Evolutionary conservation across 2,888 invertebrate genomes (phyloP).

Genomic region (Mesoligia furuncula): DNA sequence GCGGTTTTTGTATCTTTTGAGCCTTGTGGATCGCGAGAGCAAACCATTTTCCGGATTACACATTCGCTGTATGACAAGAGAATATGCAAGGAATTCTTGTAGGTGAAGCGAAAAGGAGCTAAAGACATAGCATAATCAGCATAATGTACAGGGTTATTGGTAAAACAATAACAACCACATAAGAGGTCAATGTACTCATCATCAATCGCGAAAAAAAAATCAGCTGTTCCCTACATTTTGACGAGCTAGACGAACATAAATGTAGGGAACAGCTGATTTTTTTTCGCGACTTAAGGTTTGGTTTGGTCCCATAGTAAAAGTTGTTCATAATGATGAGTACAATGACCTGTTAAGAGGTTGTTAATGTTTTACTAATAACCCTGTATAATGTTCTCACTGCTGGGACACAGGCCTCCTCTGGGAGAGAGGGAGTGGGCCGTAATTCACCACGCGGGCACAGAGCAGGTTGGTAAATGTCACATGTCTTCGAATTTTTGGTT

Average conservation of each 20-base stretch:
- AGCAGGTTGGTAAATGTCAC: not conserved
- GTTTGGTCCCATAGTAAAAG: too few relatives aligned
- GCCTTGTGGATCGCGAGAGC: slow-evolving; percentile 8
- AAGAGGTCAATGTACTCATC: too few relatives aligned
- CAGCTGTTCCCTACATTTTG: too few relatives aligned
- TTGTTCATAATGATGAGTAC: too few relatives aligned
- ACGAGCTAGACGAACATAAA: too few relatives aligned
- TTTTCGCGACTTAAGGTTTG: too few relatives aligned
- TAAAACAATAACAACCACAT: too few relatives aligned
- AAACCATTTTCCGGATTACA: slow-evolving; percentile 34
- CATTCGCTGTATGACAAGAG: not conserved
- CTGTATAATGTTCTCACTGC: not conserved
- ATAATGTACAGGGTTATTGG: too few relatives aligned
- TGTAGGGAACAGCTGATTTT: too few relatives aligned
- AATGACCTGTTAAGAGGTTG: too few relatives aligned
- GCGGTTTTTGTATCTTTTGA: slow-evolving; percentile 35
- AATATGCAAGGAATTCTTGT: slow-evolving; percentile 12
- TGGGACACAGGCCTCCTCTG: not conserved
- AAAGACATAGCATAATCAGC: not conserved
- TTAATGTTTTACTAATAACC: too few relatives aligned
- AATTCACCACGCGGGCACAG: not conserved
- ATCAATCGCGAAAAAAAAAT: too few relatives aligned
- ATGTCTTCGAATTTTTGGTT: not conserved
- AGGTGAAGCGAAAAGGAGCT: not conserved
- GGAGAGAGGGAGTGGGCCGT: not conserved